Conservation (phyloP, 2,113 vertebrate genomes). For the Melanostigma gelatinosum region DNA sequence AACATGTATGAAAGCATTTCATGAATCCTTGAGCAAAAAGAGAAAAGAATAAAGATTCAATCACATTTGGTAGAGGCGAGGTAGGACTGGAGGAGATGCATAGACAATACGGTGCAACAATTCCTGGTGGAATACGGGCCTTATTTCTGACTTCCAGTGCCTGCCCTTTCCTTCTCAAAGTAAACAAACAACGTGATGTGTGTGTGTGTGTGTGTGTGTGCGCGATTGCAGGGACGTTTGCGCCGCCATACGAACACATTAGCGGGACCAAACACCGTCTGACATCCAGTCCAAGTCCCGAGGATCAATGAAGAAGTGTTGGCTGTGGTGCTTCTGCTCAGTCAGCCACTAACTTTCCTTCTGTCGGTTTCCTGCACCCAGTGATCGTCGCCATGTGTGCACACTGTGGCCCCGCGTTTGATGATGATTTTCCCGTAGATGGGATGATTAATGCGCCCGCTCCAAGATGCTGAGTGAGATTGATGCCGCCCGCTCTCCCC, state of each 20-base stretch:
- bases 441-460: constrained; percentile 79
- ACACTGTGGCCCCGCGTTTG: constrained; percentile 54
- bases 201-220: neutral
- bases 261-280: constrained; percentile 53
- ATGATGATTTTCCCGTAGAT: constrained; percentile 71
- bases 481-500: constrained; percentile 78
- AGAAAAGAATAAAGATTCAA: constrained; percentile 22
- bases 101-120: constrained; percentile 20
- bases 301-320: constrained; percentile 73
- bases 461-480: constrained; percentile 83
- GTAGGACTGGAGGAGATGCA: constrained; percentile 7
- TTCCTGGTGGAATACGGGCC: constrained; percentile 30
- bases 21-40: constrained; percentile 37
- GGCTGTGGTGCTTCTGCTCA: constrained; percentile 64
- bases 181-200: constrained; percentile 70
- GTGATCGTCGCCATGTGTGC: constrained; percentile 56
- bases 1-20: constrained; percentile 40
- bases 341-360: constrained; percentile 76
- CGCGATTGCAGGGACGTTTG: constrained; percentile 24
- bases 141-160: constrained; percentile 43
- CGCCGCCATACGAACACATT: constrained; percentile 62
- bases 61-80: constrained; percentile 33
- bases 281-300: constrained; percentile 55
- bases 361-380: constrained; percentile 62
- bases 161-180: constrained; percentile 37